Evolutionary conservation across 2,888 invertebrate species (phyloP), one percentile per base, ranked within the genome.

Genomic region (Protonemura montana): DNA sequence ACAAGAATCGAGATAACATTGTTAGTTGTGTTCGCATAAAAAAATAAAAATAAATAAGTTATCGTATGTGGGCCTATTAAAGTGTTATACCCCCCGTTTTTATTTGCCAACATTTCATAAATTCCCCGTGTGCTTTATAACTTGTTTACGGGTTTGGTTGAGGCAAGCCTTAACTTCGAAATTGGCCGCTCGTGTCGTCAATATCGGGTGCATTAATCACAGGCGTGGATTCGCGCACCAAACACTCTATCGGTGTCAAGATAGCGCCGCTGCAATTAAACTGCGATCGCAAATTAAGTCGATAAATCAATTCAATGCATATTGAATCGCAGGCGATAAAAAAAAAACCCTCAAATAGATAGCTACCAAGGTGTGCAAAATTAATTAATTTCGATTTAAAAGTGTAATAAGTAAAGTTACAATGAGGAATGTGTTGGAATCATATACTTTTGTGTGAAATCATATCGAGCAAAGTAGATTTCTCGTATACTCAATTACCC

Each of bases 241-340:
- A 3, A 59, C 59, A 59, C 59, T 59, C 59, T 59, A 59, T 59
- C 59, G 59, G 59, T 59, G 59, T 59, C 59, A 59, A 59, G 59
- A 59, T 59, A 59, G 59, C 59, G 59, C 10, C 3, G 35, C 7
- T 21, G 59, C 59, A 59, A 59, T 59, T 59, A 59, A 59, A 59
- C 59, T 21, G 5, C 3, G 59, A 59, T 59, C 59, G 16, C 59
- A 59, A 59, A 59, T 59, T 59, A 59, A 59, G 59, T 59, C 59
- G 13, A 59, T 59, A 59, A 59, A 59, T 59, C 59, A 59, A 59
- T 21, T 16, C 59, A 59, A 21, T 59, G 59, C 59, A 59, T 21
- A 59, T 59, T 59, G 59, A 59, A 59, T 7, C 59, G 35, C 35
- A 13, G 21, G 16, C 7, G 59, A 59, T 59, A 16, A 2, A 59